These are phyloP conservation scores for Caretta caretta DNA, from an alignment of 2,113 vertebrate species.

Conservation along the genomic window DNA sequence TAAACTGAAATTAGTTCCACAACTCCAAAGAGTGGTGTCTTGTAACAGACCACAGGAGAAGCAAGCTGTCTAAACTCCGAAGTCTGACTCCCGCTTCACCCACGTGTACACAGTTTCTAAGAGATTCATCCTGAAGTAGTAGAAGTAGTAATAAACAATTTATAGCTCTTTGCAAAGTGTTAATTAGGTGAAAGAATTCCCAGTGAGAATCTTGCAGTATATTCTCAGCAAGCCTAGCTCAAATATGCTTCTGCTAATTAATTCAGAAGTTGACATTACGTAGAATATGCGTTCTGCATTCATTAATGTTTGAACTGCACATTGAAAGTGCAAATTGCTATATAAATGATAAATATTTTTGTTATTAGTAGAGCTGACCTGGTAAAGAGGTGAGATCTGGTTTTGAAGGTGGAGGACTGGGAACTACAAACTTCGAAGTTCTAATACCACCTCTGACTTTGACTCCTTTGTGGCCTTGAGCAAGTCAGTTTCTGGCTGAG, in stretches of 20 bases:
- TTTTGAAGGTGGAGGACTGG: not conserved
- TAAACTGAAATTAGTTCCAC: not conserved
- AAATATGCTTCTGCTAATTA: not conserved
- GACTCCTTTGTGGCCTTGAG: not conserved
- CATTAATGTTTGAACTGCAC: not conserved
- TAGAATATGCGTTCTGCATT: not conserved
- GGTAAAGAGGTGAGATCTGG: not conserved
- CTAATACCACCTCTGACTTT: not conserved
- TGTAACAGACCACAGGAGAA: not conserved
- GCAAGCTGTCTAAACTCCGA: not conserved
- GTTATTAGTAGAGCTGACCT: not conserved
- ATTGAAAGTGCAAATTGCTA: not conserved
- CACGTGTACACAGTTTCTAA: not conserved
- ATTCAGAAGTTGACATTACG: not conserved
- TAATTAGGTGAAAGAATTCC: not conserved
- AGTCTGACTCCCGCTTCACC: not conserved
- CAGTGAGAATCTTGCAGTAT: not conserved
- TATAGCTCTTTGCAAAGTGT: not conserved
- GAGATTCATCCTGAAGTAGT: not conserved
- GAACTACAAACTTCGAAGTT: not conserved
- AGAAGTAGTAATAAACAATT: not conserved
- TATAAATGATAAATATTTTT: not conserved
- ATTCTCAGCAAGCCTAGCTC: not conserved
- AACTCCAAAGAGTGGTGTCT: not conserved
- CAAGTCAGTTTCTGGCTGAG: not conserved